These are phyloP conservation scores for Acleris holmiana DNA, from an alignment of 2,888 invertebrate species.

Conservation along the genomic window DNA sequence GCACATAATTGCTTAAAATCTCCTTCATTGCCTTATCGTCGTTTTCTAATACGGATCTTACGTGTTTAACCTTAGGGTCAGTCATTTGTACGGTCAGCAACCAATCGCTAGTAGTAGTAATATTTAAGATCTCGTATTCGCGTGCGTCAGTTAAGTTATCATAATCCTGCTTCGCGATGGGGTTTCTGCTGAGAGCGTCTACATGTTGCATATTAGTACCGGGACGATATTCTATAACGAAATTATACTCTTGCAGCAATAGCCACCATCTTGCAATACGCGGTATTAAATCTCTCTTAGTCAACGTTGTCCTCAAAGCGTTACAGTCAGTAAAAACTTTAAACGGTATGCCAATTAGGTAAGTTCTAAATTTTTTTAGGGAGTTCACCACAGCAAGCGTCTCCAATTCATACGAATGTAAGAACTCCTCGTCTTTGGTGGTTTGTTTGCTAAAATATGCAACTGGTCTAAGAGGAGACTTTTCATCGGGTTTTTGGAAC, in stretches of 20 bases:
- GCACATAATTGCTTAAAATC: neutral
- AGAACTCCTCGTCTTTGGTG: conserved; percentile 25
- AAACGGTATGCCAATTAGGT: conserved; percentile 9
- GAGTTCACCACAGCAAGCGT: conserved; percentile 14
- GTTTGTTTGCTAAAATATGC: conserved; percentile 54
- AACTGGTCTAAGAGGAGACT: conserved; percentile 14
- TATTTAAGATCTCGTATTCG: conserved; percentile 2
- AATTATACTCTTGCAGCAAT: conserved; percentile 13
- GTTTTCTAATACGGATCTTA: conserved; percentile 2
- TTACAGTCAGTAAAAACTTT: conserved; percentile 16
- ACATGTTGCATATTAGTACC: conserved; percentile 10
- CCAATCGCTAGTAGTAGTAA: conserved; percentile 7
- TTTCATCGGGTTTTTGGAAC: conserved; percentile 18
- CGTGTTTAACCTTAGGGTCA: conserved; percentile 4
- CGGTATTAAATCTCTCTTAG: conserved; percentile 8
- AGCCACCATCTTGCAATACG: conserved; percentile 17
- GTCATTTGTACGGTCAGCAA: conserved; percentile 8
- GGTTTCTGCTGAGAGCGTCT: conserved; percentile 10
- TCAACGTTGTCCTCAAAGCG: conserved; percentile 5
- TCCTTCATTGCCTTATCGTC: neutral
- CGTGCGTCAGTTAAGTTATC: neutral
- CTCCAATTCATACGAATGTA: conserved; percentile 12
- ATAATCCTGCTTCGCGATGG: neutral
- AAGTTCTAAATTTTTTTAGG: conserved; percentile 6
- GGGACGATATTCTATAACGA: conserved; percentile 8